Conservation (phyloP, 1,140 invertebrate genomes). For the Meloidogyne floridensis region DNA sequence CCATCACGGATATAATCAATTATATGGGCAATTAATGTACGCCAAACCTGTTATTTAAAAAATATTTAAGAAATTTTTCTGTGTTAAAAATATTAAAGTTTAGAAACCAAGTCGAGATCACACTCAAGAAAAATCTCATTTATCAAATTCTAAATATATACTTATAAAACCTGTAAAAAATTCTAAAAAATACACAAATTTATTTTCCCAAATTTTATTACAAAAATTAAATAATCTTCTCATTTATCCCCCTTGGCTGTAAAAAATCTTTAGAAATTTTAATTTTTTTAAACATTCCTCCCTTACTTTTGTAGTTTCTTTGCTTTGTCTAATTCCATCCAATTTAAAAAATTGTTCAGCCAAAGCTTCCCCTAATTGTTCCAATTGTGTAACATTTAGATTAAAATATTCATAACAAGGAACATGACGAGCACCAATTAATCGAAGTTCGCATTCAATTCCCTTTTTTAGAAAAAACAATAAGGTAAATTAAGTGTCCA, state of each 20-base stretch:
- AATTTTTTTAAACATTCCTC: no score
- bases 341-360: conserved; percentile 40
- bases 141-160: no score
- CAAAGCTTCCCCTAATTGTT: conserved; percentile 36
- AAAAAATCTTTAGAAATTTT: no score
- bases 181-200: no score
- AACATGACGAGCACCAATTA: conserved; percentile 38
- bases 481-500: neutral
- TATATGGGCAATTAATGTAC: conserved; percentile 37
- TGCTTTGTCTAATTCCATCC: conserved; percentile 41
- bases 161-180: no score
- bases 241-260: no score
- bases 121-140: no score
- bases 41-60: conserved; percentile 20
- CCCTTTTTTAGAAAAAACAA: neutral
- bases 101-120: no score
- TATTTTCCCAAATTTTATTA: no score
- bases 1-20: conserved; percentile 36
- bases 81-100: no score
- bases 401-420: conserved; percentile 32
- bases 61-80: neutral
- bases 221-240: no score
- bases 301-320: conserved; percentile 38
- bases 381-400: conserved; percentile 24
- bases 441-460: conserved; percentile 28